Conservation (phyloP, 2,113 vertebrate genomes). For the Candoia aspera region DNA sequence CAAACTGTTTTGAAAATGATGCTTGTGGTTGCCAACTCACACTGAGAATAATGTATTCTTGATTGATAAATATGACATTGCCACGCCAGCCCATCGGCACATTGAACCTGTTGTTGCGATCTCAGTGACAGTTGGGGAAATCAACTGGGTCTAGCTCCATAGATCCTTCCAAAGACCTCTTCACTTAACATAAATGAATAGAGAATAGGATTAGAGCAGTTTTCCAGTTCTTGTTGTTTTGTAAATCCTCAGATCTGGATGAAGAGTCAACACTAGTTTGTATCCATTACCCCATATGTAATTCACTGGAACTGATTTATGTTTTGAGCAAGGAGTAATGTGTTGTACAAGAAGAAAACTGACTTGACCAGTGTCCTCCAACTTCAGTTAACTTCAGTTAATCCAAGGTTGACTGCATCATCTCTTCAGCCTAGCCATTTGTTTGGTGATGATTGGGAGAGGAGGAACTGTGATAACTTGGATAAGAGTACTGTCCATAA, state of each 20-base stretch:
- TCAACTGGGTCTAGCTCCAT: not conserved
- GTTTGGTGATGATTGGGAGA: not conserved
- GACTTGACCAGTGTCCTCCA: not conserved
- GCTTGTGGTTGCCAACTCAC: not conserved
- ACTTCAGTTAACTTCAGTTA: not conserved
- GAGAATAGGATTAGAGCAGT: not conserved
- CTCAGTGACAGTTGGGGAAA: not conserved
- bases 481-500: not conserved
- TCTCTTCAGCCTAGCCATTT: not conserved
- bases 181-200: not conserved
- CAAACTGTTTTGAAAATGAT: not conserved
- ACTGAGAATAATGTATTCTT: not conserved
- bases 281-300: not conserved
- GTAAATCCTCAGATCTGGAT: not conserved
- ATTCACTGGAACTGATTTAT: not conserved
- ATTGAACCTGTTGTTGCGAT: not conserved
- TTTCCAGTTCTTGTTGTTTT: not conserved
- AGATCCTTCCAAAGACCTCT: not conserved
- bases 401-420: not conserved
- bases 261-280: not conserved
- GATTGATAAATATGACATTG: not conserved
- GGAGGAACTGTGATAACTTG: not conserved
- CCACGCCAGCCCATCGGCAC: not conserved
- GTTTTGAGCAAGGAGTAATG: not conserved
- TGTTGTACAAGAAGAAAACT: not conserved